A percentile compares a stretch with the other conserved stretches of the same genome.
These are phyloP conservation scores for Sinocyclocheilus anshuiensis DNA, from an alignment of 2,113 vertebrate genomes.

Conservation along the genomic window DNA sequence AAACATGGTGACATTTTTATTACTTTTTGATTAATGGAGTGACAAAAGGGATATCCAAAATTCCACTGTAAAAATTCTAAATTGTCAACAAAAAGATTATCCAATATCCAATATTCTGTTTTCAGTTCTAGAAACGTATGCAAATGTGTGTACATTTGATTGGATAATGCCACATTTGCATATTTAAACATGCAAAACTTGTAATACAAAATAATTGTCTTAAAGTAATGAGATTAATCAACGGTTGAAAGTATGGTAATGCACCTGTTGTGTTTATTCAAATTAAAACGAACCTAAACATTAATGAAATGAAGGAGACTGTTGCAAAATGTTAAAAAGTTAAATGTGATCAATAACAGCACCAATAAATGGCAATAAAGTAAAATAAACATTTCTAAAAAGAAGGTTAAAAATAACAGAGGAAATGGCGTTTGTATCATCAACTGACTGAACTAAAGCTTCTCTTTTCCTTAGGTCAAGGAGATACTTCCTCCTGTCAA, in stretches of 20 bases:
- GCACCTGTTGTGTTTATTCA: not conserved
- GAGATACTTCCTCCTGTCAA: constrained; percentile 53
- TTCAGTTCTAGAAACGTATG: too few species aligned
- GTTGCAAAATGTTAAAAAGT: not conserved
- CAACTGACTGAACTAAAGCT: constrained; percentile 28
- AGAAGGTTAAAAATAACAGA: not conserved
- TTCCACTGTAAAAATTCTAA: too few species aligned
- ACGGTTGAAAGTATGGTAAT: not conserved
- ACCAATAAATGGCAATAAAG: not conserved
- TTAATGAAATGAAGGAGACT: not conserved
- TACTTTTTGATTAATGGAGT: not conserved
- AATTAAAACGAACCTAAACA: not conserved
- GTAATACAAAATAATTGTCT: too few species aligned
- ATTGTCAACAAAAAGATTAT: too few species aligned
- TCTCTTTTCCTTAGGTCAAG: constrained; percentile 52
- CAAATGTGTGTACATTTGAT: too few species aligned
- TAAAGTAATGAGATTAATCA: not conserved
- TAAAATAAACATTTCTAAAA: not conserved
- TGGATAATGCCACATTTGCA: too few species aligned
- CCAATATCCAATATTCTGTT: too few species aligned
- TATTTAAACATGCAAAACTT: too few species aligned
- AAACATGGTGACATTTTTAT: not conserved
- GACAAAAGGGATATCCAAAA: not conserved
- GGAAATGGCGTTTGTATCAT: not conserved
- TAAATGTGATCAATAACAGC: not conserved